phyloP scores from a whole-genome alignment of 2,113 vertebrate genomes.

The Pterocles orientalis region DNA sequence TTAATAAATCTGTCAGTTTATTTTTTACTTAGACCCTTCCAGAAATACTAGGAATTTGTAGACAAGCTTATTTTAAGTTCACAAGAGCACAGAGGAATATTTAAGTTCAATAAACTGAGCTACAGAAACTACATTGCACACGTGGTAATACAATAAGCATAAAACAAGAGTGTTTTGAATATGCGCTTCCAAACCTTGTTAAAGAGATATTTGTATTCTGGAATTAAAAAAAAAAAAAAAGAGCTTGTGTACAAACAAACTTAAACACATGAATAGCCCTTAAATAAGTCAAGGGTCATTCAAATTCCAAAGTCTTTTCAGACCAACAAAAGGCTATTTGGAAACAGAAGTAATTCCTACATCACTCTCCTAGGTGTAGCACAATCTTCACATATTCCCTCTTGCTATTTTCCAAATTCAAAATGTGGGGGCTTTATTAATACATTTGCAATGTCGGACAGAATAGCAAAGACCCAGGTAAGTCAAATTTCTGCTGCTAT shows the following conservation, averaged over 20 bases:
- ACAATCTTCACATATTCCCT: not conserved
- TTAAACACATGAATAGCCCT: not conserved
- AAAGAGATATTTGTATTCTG: not conserved
- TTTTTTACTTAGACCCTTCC: not conserved
- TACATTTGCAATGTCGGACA: not conserved
- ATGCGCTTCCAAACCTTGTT: not conserved
- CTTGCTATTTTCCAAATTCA: not conserved
- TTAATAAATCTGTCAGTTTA: not conserved
- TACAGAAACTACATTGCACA: not conserved
- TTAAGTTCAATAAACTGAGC: not conserved
- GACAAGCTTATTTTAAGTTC: slow-evolving; percentile 3
- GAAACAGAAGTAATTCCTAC: not conserved
- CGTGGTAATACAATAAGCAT: not conserved
- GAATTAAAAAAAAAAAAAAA: not conserved
- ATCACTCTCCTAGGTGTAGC: not conserved
- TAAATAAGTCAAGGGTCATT: not conserved
- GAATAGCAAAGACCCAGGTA: slow-evolving; percentile 19
- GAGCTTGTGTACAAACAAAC: not conserved
- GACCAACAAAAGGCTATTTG: not conserved
- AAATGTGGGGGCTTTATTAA: not conserved
- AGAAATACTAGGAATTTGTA: not conserved
- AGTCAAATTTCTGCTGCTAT: slow-evolving; percentile 16
- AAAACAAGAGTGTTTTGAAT: not conserved
- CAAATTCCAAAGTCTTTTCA: not conserved
- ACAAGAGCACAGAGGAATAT: not conserved